phyloP scores from a whole-genome alignment of 2,888 invertebrate species.

The Eupelmus urozonus region DNA sequence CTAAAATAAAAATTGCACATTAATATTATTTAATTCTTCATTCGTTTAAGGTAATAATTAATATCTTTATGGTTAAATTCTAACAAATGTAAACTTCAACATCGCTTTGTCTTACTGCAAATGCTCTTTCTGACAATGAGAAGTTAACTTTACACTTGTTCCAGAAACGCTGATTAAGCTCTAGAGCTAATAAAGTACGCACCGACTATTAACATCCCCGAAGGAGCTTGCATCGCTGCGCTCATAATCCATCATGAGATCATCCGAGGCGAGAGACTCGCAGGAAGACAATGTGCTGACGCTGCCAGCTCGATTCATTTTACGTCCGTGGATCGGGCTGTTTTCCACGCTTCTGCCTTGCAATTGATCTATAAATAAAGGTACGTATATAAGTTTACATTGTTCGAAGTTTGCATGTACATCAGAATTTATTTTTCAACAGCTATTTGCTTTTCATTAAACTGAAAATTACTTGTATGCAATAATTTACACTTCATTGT shows the following conservation, averaged over 20 bases:
- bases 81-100: no score
- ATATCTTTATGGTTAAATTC: background rate
- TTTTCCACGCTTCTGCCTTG: conserved; percentile 70
- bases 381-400: no score
- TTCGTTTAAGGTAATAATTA: background rate
- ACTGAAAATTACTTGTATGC: no score
- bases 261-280: conserved; percentile 91
- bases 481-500: no score
- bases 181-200: conserved; percentile 1
- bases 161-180: background rate
- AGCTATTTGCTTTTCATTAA: no score
- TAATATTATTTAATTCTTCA: background rate
- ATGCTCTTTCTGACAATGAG: no score
- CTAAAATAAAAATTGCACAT: conserved; percentile 62
- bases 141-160: background rate
- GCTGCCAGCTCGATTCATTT: conserved; percentile 83
- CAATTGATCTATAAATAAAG: conserved; percentile 64
- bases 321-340: conserved; percentile 74
- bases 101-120: no score
- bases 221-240: conserved; percentile 82
- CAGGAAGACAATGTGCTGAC: conserved; percentile 90
- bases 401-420: no score
- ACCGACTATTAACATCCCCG: conserved; percentile 80
- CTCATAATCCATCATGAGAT: conserved; percentile 92
- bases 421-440: no score